Base-by-base conservation (phyloP, 2,888 invertebrate species). In the Phragmatobia fuliginosa region DNA sequence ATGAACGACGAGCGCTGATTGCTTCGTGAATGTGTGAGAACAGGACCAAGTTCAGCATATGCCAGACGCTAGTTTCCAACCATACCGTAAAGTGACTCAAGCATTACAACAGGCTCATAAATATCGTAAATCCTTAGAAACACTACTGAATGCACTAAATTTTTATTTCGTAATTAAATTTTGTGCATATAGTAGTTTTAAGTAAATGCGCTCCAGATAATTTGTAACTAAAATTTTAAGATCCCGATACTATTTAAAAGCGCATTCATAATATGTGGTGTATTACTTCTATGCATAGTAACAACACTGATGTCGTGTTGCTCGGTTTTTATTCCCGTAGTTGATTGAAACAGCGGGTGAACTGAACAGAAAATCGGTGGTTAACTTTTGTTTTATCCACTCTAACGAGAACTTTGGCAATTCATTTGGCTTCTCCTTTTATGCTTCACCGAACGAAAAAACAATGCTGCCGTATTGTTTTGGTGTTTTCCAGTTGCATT, bases 321-420 rank as follows among this genome's bases (percentile, higher is more conserved):
- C 84, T 84, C 81, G 77, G 80, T 85, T 87, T 83, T 75, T 78
- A 80, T 86, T 87, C 86, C 79, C 78, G 79, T 85, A 83, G 86
- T 87, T 90, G 88, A 90, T 90, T 91, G 90, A 91, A 91, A 91
- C 87, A 89, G 86, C 87, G 86, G 83, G 83, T 84, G 83, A 77
- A 76, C 84, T 88, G 89, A 89, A 90, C 88, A 87, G 89, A 84
- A 90, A 90, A 90, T 88, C 85, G 85, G 83, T 81, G 86, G 86
- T 87, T 85, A 86, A 85, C 85, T 86, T 85, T 83, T 79, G 81
- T 78, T 80, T 81, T 77, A 83, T 76, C 87, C 87, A 85, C 74
- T 84, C 82, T 83, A 86, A 82, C 77, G 78, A 85, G 87, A 84
- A 86, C 87, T 86, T 85, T 82, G 83, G 81, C 85, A 78, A 84